Evolutionary conservation across 2,888 invertebrate genomes (phyloP).

Genomic region (Trachelus stipa): DNA sequence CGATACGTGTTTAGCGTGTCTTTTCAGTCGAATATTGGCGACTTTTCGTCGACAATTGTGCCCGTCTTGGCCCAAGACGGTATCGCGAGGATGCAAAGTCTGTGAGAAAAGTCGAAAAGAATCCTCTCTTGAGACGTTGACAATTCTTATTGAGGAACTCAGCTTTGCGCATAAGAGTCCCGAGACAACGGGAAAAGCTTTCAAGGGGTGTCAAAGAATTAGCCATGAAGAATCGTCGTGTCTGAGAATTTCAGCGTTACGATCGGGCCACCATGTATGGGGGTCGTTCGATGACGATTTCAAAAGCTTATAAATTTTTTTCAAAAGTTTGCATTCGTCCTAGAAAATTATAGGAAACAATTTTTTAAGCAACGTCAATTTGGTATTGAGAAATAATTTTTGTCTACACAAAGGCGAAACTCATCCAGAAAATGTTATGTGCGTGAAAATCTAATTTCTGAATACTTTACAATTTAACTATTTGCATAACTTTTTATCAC

Average conservation of each 20-base stretch:
- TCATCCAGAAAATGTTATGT: no score
- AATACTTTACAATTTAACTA: no score
- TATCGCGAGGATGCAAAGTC: constrained; percentile 6
- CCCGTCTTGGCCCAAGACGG: neutral
- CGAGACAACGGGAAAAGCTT: constrained; percentile 32
- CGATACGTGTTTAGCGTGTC: neutral
- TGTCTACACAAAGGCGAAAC: no score
- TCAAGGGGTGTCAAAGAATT: constrained; percentile 27
- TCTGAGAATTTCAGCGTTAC: neutral
- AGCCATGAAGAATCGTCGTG: neutral
- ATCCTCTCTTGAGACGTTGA: constrained; percentile 48
- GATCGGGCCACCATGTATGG: neutral
- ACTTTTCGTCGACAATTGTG: neutral
- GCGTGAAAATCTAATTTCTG: no score
- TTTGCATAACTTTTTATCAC: no score
- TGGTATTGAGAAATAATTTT: no score
- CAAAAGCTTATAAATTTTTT: neutral
- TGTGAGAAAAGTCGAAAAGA: constrained; percentile 30
- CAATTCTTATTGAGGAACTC: constrained; percentile 40
- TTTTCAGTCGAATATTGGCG: neutral
- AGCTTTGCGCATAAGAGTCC: constrained; percentile 35
- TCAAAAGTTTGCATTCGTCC: neutral
- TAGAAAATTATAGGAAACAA: neutral
- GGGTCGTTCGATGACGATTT: neutral
- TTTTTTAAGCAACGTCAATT: neutral